Percentiles rank a stretch among this genome's conserved stretches.
phyloP scores from a whole-genome alignment of 2,113 vertebrate genomes.

The Cryptotis parvus region DNA sequence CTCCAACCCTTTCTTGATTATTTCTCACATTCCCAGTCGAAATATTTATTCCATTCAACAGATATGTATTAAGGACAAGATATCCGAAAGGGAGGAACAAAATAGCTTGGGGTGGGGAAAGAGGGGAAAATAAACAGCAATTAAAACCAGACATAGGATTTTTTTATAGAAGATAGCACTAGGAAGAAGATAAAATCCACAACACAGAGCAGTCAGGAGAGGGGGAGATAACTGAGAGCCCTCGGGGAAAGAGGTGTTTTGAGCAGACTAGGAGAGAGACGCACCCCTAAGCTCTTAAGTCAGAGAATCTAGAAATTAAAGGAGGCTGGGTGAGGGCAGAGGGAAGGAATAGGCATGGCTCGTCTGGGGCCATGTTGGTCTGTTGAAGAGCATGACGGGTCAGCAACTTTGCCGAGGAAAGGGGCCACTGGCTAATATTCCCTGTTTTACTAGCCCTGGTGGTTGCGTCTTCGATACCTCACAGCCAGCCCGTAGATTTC shows the following conservation, averaged over 20 bases:
- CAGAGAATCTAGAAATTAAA: neutral
- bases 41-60: neutral
- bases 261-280: neutral
- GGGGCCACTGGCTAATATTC: neutral
- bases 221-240: too few species aligned
- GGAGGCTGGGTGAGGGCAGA: neutral
- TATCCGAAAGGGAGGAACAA: neutral
- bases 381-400: neutral
- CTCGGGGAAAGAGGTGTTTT: neutral
- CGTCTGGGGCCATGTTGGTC: neutral
- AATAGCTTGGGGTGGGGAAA: neutral
- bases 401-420: neutral
- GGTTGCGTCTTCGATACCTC: neutral
- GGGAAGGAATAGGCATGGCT: too few species aligned
- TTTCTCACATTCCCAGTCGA: neutral
- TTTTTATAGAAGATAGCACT: neutral
- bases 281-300: neutral
- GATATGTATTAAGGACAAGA: neutral
- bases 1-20: neutral
- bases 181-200: neutral
- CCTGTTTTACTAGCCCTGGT: neutral
- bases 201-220: rapidly evolving
- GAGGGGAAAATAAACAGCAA: neutral
- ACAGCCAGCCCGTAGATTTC: neutral
- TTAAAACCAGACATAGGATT: neutral